Percentiles rank a stretch among this genome's conserved stretches.
Evolutionary conservation across 2,888 invertebrate species (phyloP).

Genomic region (Petrophora chlorosata): DNA sequence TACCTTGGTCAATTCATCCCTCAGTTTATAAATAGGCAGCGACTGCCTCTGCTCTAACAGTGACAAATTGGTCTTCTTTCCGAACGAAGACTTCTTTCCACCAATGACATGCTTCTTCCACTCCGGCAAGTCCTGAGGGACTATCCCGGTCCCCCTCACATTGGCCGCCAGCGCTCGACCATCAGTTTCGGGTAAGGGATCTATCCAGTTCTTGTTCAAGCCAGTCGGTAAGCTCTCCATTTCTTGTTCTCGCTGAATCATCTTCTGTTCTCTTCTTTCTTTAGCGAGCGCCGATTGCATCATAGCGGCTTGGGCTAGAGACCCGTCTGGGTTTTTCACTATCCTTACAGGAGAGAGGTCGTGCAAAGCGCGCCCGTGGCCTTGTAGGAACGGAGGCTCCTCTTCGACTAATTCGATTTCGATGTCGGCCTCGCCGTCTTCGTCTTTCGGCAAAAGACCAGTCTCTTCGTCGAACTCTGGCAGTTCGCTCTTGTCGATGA

Average conservation of each 20-base stretch:
- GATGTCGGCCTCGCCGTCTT: conserved; percentile 98
- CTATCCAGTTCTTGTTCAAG: conserved; percentile 96
- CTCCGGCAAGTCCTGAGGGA: conserved; percentile 96
- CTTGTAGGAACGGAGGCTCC: conserved; percentile 97
- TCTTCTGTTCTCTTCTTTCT: conserved; percentile 97
- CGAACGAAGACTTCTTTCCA: conserved; percentile 98
- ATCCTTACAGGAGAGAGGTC: conserved; percentile 97
- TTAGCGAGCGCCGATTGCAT: conserved; percentile 99
- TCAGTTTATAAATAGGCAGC: conserved; percentile 97
- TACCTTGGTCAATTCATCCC: conserved; percentile 96
- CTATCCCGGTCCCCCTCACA: conserved; percentile 92
- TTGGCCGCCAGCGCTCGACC: conserved; percentile 89
- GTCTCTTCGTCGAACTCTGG: conserved; percentile 99
- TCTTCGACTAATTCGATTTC: conserved; percentile 99
- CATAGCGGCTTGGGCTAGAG: conserved; percentile 99
- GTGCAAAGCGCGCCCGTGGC: conserved; percentile 95
- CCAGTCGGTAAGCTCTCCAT: conserved; percentile 92
- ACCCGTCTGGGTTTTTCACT: conserved; percentile 99
- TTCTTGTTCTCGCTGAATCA: conserved; percentile 96
- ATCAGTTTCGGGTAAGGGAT: conserved; percentile 95
- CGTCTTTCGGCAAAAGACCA: conserved; percentile 95
- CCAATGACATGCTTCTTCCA: conserved; percentile 99
- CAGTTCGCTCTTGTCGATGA: conserved; percentile 95
- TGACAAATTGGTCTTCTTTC: conserved; percentile 97
- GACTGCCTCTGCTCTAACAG: conserved; percentile 97